Base-by-base conservation (phyloP, 2,113 vertebrate genomes). In the Gymnobelideus leadbeateri region DNA sequence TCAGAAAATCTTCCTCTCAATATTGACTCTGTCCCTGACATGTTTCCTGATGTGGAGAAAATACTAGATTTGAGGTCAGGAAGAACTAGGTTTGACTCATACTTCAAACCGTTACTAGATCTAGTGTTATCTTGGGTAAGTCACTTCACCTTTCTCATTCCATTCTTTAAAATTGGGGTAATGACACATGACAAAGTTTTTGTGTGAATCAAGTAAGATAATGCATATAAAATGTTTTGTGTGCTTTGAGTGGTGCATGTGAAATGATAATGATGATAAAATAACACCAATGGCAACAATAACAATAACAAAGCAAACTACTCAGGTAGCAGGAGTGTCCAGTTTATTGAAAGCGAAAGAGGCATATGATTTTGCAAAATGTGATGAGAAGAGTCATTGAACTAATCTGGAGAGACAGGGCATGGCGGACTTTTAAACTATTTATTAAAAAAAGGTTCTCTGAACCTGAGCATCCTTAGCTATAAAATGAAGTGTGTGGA, bases 161-260 rank as follows among this genome's bases (percentile, higher is more conserved):
- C 93, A 16, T 51, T 91, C 46, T 93, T n/a, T 54, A 37, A 94
- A 77, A 77, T n/a, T 4, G 14, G 61, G 4, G 6, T n/a, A n/a
- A 77, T 77, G n/a, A 77, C 19, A 77, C 3, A 77, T n/a, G 61
- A 77, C 61, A n/a, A 77, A 19, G 61, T 19, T 77, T 77, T 92
- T 95, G 52, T 94, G 95, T 57, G 46, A 94, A 93, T 77, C 61
- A 31, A 94, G 68, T 91, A 94, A 94, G 53, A 93, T 57, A 93
- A 96, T 92, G 21, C 54, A 54, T 89, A 96, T 95, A 57, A 91
- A 94, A 94, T 97, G 90, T 26, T 94, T 94, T 92, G 95, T 47
- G 96, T 93, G 95, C 95, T 24, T 90, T 95, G 91, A 93, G 51
- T 37, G 61, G 16, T 77, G 14, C 19, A 77, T 77, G 37, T 61